Evolutionary conservation across 2,113 vertebrate species (phyloP).

Genomic region (Dipodomys merriami): DNA sequence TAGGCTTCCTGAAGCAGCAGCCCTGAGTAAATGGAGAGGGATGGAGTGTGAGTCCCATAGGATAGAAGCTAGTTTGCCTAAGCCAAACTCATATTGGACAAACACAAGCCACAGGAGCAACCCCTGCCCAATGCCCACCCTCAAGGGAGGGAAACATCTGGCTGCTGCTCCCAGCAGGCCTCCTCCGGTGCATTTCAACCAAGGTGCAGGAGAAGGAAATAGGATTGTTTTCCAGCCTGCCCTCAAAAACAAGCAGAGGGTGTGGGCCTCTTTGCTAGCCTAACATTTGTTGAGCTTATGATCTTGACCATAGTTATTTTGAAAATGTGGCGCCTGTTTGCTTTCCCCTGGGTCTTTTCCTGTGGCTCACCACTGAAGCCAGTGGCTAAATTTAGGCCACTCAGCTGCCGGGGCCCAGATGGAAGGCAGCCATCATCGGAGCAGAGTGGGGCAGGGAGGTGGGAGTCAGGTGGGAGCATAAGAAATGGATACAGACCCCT

Average conservation of each 20-base stretch:
- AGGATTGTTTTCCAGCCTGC: not conserved
- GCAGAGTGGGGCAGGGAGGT: not conserved
- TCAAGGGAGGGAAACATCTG: not conserved
- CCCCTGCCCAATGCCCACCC: not conserved
- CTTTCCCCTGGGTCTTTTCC: constrained; percentile 11
- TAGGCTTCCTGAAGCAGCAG: not conserved
- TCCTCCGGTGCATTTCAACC: not conserved
- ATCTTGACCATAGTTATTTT: not conserved
- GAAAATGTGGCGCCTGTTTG: constrained; percentile 31
- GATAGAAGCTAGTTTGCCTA: not conserved
- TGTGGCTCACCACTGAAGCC: constrained; percentile 60
- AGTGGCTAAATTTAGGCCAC: constrained; percentile 64
- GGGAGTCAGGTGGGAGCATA: not conserved
- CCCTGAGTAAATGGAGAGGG: not conserved
- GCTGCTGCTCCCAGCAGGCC: no score
- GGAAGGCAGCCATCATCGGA: not conserved
- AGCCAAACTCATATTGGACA: constrained; percentile 49
- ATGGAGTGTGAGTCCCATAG: not conserved
- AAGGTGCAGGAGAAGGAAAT: not conserved
- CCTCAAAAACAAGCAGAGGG: constrained; percentile 45
- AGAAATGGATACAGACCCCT: not conserved
- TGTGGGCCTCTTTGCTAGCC: accelerated
- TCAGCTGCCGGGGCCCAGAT: not conserved
- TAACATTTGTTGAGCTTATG: not conserved
- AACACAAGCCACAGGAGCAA: not conserved